phyloP scores from a whole-genome alignment of 1,140 invertebrate species.

The Conopomorpha cramerella region DNA sequence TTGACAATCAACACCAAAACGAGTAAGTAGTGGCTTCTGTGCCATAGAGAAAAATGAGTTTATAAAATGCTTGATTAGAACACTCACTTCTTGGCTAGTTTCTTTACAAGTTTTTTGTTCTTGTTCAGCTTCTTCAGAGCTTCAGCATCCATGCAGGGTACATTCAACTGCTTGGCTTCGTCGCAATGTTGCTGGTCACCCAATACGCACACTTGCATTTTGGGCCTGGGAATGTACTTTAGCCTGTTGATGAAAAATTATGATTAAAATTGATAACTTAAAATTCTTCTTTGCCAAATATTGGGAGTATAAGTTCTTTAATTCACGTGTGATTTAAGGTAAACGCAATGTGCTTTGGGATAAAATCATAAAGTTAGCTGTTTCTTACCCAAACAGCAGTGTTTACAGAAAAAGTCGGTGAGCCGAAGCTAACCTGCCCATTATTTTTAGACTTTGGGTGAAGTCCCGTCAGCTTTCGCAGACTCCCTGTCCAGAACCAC shows the following conservation, averaged over 20 bases:
- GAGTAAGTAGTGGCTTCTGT: too few relatives aligned
- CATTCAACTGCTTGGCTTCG: constrained; percentile 91
- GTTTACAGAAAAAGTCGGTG: constrained; percentile 26
- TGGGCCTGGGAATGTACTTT: constrained; percentile 96
- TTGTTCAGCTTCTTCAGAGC: constrained; percentile 99
- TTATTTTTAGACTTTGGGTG: constrained; percentile 98
- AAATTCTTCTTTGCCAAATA: too few relatives aligned
- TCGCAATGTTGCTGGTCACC: constrained; percentile 99
- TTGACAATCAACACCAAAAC: too few relatives aligned
- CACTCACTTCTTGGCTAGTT: constrained; percentile 79
- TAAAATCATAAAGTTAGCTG: background rate
- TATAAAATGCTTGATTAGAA: too few relatives aligned
- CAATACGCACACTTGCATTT: constrained; percentile 98
- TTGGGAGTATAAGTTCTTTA: too few relatives aligned
- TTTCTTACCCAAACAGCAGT: background rate
- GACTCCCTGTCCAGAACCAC: constrained; percentile 52
- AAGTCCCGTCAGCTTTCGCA: constrained; percentile 76
- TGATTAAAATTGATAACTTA: too few relatives aligned
- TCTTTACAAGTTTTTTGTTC: constrained; percentile 99
- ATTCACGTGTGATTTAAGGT: too few relatives aligned
- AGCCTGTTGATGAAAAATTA: too few relatives aligned
- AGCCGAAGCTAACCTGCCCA: constrained; percentile 79
- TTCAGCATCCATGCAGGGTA: constrained; percentile 98
- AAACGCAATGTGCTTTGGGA: too few relatives aligned
- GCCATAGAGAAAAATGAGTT: too few relatives aligned